phyloP scores from a whole-genome alignment of 1,140 invertebrate species.

The Zaprionus ornatus region DNA sequence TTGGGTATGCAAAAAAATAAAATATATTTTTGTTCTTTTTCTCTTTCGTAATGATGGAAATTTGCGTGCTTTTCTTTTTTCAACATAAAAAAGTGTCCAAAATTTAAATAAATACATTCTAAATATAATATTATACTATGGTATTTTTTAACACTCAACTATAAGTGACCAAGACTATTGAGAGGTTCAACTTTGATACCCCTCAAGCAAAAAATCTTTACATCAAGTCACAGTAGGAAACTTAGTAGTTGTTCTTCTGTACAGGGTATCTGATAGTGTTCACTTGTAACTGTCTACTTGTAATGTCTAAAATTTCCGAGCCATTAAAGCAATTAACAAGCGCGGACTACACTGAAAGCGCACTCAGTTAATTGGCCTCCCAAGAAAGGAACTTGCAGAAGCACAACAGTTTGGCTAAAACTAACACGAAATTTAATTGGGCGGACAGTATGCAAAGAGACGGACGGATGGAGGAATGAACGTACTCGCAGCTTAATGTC shows the following conservation, averaged over 20 bases:
- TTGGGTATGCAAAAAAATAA: not conserved
- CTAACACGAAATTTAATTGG: slow-evolving; percentile 76
- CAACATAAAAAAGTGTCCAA: too few relatives aligned
- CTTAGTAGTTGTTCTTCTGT: not conserved
- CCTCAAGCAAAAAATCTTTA: too few relatives aligned
- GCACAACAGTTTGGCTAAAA: slow-evolving; percentile 42
- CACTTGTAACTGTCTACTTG: not conserved
- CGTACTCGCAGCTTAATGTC: slow-evolving; percentile 49
- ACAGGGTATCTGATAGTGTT: not conserved
- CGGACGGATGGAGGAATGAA: slow-evolving; percentile 13
- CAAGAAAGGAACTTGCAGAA: not conserved
- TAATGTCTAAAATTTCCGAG: slow-evolving; percentile 64
- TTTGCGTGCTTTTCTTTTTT: too few relatives aligned
- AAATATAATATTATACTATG: too few relatives aligned
- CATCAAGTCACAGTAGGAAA: too few relatives aligned
- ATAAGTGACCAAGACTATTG: too few relatives aligned
- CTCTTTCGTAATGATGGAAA: too few relatives aligned
- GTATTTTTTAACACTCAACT: too few relatives aligned
- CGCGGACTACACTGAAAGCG: slow-evolving; percentile 23
- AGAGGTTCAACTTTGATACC: too few relatives aligned
- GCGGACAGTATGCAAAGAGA: slow-evolving; percentile 28
- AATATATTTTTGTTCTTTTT: not conserved
- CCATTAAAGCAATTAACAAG: slow-evolving; percentile 81
- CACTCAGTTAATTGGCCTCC: slow-evolving; percentile 70
- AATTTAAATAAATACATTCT: too few relatives aligned